Conservation (phyloP, 2,797 vertebrate species). For the Poeciliopsis paucimaculata region DNA sequence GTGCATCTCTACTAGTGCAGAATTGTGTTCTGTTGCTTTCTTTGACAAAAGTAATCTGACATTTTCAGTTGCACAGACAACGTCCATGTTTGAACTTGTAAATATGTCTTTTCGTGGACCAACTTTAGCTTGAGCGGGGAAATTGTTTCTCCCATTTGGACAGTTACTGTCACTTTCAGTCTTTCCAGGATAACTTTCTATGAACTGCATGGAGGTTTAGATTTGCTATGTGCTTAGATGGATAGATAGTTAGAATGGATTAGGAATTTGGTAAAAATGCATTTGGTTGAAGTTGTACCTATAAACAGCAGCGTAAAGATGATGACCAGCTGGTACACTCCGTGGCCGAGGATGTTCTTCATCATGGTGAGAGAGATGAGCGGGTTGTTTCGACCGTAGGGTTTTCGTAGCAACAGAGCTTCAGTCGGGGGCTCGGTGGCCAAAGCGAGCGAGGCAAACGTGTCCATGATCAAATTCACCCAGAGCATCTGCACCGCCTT, state of each 20-base stretch:
- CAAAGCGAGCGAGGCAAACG: slow-evolving; percentile 91
- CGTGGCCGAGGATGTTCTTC: slow-evolving; percentile 93
- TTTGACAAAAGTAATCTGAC: slow-evolving; percentile 1
- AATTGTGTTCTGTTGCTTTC: neutral
- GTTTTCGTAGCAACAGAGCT: slow-evolving; percentile 88
- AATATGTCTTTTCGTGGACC: neutral
- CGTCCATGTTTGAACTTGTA: neutral
- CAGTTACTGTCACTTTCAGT: neutral
- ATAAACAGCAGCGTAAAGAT: slow-evolving; percentile 92
- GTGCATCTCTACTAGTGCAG: slow-evolving; percentile 1
- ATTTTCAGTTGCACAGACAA: slow-evolving; percentile 1
- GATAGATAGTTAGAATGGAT: neutral
- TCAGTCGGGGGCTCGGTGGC: slow-evolving; percentile 93
- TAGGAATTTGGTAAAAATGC: neutral
- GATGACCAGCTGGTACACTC: slow-evolving; percentile 90
- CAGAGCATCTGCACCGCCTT: slow-evolving; percentile 96
- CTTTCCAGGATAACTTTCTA: neutral
- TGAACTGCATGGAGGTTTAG: neutral
- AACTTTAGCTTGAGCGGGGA: neutral
- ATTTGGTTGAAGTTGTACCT: slow-evolving; percentile 58
- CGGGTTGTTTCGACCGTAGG: slow-evolving; percentile 91
- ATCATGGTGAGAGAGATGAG: slow-evolving; percentile 95
- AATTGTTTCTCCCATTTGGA: neutral
- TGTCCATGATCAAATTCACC: slow-evolving; percentile 97
- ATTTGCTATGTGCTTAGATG: neutral